These are phyloP conservation scores for Condylostylus longicornis DNA, from an alignment of 1,140 invertebrate genomes.

Conservation along the genomic window DNA sequence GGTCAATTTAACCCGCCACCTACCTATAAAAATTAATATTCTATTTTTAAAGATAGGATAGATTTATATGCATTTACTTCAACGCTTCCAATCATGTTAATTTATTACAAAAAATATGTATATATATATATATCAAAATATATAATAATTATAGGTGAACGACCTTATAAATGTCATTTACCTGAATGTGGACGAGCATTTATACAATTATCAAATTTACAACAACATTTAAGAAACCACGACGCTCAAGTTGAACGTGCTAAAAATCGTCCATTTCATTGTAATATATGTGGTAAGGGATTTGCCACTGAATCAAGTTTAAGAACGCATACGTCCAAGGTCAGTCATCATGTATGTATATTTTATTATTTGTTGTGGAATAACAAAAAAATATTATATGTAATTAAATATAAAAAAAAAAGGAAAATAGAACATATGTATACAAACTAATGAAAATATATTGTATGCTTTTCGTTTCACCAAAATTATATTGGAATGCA, in stretches of 20 bases:
- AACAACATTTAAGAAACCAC: conserved; percentile 92
- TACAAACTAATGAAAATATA: no score
- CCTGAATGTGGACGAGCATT: conserved; percentile 90
- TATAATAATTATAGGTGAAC: conserved; percentile 84
- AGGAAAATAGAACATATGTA: no score
- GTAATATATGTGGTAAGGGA: conserved; percentile 90
- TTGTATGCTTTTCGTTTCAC: no score
- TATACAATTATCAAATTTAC: conserved; percentile 92
- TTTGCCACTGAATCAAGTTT: conserved; percentile 92
- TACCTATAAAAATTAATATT: no score
- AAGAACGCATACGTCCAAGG: conserved; percentile 90
- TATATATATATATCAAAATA: no score
- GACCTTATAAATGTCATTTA: conserved; percentile 91
- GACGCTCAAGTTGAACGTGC: conserved; percentile 88
- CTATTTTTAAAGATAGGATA: no score
- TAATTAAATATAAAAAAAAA: background rate
- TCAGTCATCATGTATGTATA: conserved; percentile 41
- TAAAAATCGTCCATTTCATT: conserved; percentile 89
- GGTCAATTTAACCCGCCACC: no score
- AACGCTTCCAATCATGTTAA: no score
- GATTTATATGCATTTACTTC: no score
- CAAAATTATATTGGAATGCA: no score
- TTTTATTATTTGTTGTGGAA: background rate
- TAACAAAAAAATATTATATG: background rate
- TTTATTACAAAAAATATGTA: no score